Conservation (phyloP, 2,113 vertebrate genomes). For the Nibea albiflora region DNA sequence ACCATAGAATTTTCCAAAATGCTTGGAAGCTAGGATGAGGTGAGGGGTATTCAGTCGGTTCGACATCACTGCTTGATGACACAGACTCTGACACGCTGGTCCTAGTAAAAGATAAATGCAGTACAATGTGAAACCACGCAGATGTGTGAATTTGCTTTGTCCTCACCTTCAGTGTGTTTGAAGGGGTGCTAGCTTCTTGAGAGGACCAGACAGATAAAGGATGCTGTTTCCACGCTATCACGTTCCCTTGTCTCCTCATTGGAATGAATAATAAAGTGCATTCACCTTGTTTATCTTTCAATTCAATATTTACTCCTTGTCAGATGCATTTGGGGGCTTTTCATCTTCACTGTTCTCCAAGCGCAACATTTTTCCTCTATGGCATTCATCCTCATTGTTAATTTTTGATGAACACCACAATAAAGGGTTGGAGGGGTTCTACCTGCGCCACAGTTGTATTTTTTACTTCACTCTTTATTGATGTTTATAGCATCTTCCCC, state of each 20-base stretch:
- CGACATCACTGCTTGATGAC: too few species aligned
- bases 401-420: constrained; percentile 79
- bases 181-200: constrained; percentile 28
- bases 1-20: too few species aligned
- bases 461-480: constrained; percentile 48
- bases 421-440: constrained; percentile 43
- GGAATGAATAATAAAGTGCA: constrained; percentile 77
- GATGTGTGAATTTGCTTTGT: constrained; percentile 22
- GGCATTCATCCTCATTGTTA: constrained; percentile 67
- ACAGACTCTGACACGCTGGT: too few species aligned
- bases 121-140: background rate
- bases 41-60: too few species aligned
- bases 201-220: constrained; percentile 57
- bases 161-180: constrained; percentile 17
- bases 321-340: constrained; percentile 82
- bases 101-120: constrained; percentile 7
- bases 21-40: too few species aligned
- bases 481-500: constrained; percentile 59
- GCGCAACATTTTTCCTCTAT: constrained; percentile 54
- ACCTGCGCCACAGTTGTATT: constrained; percentile 63
- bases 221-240: constrained; percentile 58
- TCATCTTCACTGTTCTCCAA: constrained; percentile 78
- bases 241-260: constrained; percentile 59
- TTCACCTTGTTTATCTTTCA: constrained; percentile 84
- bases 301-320: constrained; percentile 86